Conservation (phyloP, 2,797 vertebrate species). For the Ceryle rudis region DNA sequence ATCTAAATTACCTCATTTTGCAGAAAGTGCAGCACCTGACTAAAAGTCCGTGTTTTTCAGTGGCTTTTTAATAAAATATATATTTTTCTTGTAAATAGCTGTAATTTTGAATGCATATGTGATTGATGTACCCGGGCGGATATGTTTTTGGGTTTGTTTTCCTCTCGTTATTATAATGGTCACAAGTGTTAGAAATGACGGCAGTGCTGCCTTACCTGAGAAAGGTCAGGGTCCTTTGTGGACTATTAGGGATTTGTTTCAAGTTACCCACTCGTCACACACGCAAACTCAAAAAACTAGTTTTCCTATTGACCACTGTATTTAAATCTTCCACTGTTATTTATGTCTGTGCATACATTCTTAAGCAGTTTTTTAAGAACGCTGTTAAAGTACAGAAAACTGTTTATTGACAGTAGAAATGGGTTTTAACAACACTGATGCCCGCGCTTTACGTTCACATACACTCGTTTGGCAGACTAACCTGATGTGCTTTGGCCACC, state of each 20-base stretch:
- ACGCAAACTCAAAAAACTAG: neutral
- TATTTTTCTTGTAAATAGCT: constrained; percentile 86
- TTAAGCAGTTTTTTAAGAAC: constrained; percentile 27
- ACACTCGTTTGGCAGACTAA: constrained; percentile 5
- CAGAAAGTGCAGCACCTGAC: constrained; percentile 73
- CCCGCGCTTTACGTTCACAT: neutral
- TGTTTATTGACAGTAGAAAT: neutral
- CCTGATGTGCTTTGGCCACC: neutral
- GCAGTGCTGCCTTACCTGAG: constrained; percentile 17
- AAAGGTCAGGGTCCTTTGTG: neutral
- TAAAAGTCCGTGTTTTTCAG: constrained; percentile 69
- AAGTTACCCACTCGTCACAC: neutral
- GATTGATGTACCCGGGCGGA: constrained; percentile 57
- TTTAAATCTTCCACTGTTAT: constrained; percentile 66
- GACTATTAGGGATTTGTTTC: neutral
- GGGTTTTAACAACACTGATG: neutral
- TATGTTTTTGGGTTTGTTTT: neutral
- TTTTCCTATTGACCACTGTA: constrained; percentile 22
- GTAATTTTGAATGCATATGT: constrained; percentile 67
- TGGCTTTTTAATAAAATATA: constrained; percentile 66
- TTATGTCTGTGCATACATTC: constrained; percentile 56
- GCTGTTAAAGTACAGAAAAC: constrained; percentile 6
- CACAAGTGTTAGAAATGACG: constrained; percentile 12
- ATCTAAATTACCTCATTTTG: constrained; percentile 79
- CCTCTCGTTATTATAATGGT: constrained; percentile 5